A percentile compares a stretch with the other conserved stretches of the same genome.
phyloP scores from a whole-genome alignment of 1,140 invertebrate species.

The Archivesica marissinica region DNA sequence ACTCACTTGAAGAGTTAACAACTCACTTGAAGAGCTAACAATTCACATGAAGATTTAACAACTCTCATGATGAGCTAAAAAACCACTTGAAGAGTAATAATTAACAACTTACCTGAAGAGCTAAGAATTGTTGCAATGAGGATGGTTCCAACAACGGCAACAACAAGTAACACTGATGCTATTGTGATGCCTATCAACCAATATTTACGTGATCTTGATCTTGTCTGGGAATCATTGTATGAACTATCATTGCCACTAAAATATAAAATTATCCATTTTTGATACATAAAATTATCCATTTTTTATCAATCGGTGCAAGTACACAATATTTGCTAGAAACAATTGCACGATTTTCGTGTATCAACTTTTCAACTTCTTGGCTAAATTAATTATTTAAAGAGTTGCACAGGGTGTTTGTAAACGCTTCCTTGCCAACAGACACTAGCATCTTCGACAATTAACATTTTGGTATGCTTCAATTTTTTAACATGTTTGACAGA shows the following conservation, averaged over 20 bases:
- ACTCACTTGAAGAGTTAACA: no score
- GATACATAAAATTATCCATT: no score
- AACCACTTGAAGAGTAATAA: no score
- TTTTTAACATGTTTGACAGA: no score
- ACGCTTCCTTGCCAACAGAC: not conserved
- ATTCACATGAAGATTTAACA: not conserved
- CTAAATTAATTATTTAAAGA: not conserved
- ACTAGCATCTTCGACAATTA: not conserved
- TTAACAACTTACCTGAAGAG: not conserved
- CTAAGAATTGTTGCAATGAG: not conserved
- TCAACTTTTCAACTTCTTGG: not conserved
- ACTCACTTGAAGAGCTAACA: no score
- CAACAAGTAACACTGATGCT: not conserved
- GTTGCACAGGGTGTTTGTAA: not conserved
- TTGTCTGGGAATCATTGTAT: not conserved
- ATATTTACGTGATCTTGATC: not conserved
- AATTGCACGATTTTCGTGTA: not conserved
- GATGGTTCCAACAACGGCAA: not conserved
- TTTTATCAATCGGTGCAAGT: no score
- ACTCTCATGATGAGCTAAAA: no score
- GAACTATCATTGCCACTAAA: not conserved
- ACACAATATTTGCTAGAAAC: no score
- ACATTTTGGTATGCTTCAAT: no score
- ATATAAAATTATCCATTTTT: not conserved
- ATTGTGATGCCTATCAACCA: not conserved